These are phyloP conservation scores for Anastatus disparis DNA, from an alignment of 1,140 invertebrate genomes.

Conservation along the genomic window DNA sequence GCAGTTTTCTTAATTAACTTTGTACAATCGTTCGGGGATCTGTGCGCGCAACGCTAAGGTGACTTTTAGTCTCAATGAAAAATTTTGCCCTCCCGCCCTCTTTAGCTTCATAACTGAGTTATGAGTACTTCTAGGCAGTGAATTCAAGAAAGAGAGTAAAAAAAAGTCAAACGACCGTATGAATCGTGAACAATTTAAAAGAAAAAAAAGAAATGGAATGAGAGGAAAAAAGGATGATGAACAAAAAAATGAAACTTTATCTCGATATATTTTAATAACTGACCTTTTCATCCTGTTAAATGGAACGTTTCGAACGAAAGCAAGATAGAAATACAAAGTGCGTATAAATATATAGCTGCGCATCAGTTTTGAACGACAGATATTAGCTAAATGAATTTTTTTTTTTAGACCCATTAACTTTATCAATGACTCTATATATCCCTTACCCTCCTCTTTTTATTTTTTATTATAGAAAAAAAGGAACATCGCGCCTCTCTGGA, in stretches of 20 bases:
- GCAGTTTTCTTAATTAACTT: slow-evolving; percentile 40
- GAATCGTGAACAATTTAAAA: slow-evolving; percentile 18
- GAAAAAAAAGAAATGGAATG: background rate
- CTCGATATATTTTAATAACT: slow-evolving; percentile 33
- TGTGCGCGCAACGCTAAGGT: background rate
- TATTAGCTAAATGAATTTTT: slow-evolving; percentile 27
- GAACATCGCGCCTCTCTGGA: background rate
- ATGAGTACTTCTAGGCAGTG: too few relatives aligned
- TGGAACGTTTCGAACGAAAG: background rate
- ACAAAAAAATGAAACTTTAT: background rate
- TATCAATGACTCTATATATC: background rate
- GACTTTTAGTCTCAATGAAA: slow-evolving; percentile 6
- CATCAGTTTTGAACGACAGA: slow-evolving; percentile 2
- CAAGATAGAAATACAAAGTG: too few relatives aligned
- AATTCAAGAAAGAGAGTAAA: too few relatives aligned
- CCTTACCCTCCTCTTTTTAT: too few relatives aligned
- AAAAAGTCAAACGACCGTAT: slow-evolving; percentile 9
- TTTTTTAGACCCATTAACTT: slow-evolving; percentile 9
- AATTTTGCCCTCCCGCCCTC: background rate
- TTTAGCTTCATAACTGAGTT: slow-evolving; percentile 14
- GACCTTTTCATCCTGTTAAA: background rate
- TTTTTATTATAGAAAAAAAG: background rate
- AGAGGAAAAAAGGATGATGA: background rate
- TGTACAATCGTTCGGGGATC: slow-evolving; percentile 31
- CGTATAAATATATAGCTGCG: too few relatives aligned